Evolutionary conservation across 2,888 invertebrate species (phyloP).

Genomic region (Lapara coniferarum): DNA sequence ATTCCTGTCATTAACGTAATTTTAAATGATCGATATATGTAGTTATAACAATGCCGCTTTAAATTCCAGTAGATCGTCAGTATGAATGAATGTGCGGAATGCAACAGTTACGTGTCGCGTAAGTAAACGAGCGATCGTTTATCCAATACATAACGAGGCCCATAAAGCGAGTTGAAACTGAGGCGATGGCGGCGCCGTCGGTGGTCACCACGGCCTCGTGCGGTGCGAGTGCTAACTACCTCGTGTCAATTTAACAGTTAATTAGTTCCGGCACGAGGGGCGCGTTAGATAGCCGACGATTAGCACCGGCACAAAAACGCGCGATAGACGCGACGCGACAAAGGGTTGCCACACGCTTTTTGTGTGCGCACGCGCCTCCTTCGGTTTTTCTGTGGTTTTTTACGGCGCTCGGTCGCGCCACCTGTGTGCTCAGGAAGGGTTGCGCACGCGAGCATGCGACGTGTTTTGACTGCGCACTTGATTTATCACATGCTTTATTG

Average conservation of each 20-base stretch:
- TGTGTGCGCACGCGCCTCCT: slow-evolving; percentile 58
- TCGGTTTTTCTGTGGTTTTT: slow-evolving; percentile 50
- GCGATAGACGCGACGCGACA: slow-evolving; percentile 55
- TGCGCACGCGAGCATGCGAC: slow-evolving; percentile 29
- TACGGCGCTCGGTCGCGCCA: slow-evolving; percentile 44
- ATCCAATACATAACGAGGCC: background rate
- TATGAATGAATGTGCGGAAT: background rate
- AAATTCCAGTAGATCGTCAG: background rate
- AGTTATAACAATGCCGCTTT: background rate
- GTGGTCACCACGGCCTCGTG: background rate
- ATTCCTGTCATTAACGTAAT: background rate
- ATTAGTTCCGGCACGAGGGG: slow-evolving; percentile 60
- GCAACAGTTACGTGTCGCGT: background rate
- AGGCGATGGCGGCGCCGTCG: background rate
- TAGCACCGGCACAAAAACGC: slow-evolving; percentile 39
- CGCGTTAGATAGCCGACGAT: slow-evolving; percentile 51
- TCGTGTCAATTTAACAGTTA: slow-evolving; percentile 60
- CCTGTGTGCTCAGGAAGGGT: slow-evolving; percentile 44
- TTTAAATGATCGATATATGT: background rate
- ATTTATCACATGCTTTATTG: slow-evolving; percentile 10
- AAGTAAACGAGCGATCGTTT: background rate
- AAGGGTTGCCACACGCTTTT: slow-evolving; percentile 54
- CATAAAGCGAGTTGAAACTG: background rate
- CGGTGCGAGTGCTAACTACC: slow-evolving; percentile 26
- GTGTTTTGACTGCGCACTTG: slow-evolving; percentile 9